phyloP scores from a whole-genome alignment of 1,140 invertebrate species.

The Lepidurus apus region DNA sequence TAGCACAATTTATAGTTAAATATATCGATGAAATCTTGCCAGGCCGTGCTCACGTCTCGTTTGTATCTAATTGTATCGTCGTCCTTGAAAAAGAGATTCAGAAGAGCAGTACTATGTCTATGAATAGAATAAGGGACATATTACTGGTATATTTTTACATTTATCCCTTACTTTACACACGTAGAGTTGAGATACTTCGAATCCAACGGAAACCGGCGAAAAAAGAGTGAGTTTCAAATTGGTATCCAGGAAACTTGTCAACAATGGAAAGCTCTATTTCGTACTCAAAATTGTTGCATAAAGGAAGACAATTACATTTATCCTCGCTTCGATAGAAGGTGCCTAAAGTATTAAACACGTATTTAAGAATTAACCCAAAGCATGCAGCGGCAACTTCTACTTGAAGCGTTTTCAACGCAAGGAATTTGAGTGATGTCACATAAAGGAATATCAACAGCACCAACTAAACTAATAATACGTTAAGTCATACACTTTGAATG shows the following conservation, averaged over 20 bases:
- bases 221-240: background rate
- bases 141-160: background rate
- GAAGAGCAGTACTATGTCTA: background rate
- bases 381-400: background rate
- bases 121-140: background rate
- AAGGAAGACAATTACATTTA: background rate
- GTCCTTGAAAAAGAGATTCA: background rate
- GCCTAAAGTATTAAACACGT: background rate
- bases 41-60: background rate
- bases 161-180: background rate
- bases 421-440: background rate
- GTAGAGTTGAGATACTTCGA: background rate
- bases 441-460: background rate
- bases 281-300: background rate
- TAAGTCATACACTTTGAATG: background rate
- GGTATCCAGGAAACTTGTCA: background rate
- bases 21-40: constrained; percentile 1
- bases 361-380: too few species aligned
- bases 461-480: background rate
- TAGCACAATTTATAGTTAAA: background rate
- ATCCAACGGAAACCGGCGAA: background rate
- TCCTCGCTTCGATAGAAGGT: background rate
- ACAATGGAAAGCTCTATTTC: background rate
- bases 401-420: background rate
- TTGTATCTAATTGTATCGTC: background rate